These are phyloP conservation scores for Sebastes aleutianus DNA, from an alignment of 2,797 vertebrate genomes.

Conservation along the genomic window DNA sequence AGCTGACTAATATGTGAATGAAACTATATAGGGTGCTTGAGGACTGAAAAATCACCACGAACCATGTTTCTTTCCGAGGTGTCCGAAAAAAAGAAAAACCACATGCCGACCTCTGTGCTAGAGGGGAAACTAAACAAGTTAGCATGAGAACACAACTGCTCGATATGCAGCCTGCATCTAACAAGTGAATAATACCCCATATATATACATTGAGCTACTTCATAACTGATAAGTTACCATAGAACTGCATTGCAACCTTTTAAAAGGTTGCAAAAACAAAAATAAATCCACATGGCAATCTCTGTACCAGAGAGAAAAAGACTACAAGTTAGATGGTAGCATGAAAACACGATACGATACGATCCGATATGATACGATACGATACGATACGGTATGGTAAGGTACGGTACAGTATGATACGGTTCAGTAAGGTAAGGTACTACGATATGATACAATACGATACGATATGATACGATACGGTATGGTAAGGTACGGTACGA, in stretches of 20 bases:
- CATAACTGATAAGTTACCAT: too few relatives aligned
- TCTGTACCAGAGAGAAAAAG: not conserved
- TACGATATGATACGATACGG: too few relatives aligned
- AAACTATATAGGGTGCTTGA: too few relatives aligned
- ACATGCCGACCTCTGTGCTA: not conserved
- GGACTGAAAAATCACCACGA: too few relatives aligned
- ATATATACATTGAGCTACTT: too few relatives aligned
- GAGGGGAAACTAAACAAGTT: not conserved
- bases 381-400: too few relatives aligned
- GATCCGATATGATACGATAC: rapidly evolving
- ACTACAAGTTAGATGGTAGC: not conserved
- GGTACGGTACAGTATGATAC: too few relatives aligned
- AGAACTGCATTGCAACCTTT: not conserved
- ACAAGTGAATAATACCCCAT: not conserved
- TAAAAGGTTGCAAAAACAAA: not conserved
- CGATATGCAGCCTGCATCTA: not conserved
- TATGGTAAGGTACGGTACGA: too few relatives aligned
- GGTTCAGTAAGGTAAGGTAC: too few relatives aligned
- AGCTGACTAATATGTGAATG: too few relatives aligned
- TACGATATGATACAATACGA: too few relatives aligned
- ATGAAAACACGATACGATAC: not conserved
- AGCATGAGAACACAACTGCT: not conserved
- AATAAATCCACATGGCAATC: not conserved
- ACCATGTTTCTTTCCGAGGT: not conserved
- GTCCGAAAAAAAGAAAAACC: rapidly evolving